Evolutionary conservation across 2,113 vertebrate genomes (phyloP).

Genomic region (Cavia aperea): DNA sequence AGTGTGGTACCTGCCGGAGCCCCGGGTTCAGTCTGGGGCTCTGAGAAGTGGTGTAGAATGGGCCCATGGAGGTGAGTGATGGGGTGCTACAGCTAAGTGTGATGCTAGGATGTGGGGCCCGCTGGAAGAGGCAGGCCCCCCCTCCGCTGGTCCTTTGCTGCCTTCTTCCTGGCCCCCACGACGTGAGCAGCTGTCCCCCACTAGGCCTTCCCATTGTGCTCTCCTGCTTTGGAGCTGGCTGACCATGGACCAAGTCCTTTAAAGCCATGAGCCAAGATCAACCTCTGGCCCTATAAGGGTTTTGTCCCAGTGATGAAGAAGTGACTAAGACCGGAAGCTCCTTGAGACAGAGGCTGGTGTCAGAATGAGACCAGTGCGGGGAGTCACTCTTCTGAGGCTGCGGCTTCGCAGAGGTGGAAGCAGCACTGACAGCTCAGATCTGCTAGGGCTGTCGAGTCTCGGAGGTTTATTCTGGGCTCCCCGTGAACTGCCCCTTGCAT

Average conservation of each 20-base stretch:
- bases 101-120: not conserved
- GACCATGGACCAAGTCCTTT: not conserved
- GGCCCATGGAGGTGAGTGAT: not conserved
- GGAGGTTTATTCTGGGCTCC: not conserved
- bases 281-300: not conserved
- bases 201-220: not conserved
- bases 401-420: not conserved
- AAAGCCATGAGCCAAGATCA: not conserved
- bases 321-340: not conserved
- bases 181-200: not conserved
- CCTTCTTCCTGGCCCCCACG: not conserved
- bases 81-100: not conserved
- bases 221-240: not conserved
- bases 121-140: not conserved
- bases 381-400: not conserved
- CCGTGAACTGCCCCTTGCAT: not conserved
- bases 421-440: not conserved
- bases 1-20: no score
- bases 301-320: not conserved
- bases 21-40: not conserved
- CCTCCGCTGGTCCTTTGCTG: not conserved
- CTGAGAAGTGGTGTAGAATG: not conserved
- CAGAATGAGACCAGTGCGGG: not conserved
- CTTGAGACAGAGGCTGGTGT: not conserved
- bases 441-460: not conserved